A percentile compares a stretch with the other conserved stretches of the same genome.
phyloP scores from a whole-genome alignment of 2,797 vertebrate species.

The Pyrocephalus nanus region DNA sequence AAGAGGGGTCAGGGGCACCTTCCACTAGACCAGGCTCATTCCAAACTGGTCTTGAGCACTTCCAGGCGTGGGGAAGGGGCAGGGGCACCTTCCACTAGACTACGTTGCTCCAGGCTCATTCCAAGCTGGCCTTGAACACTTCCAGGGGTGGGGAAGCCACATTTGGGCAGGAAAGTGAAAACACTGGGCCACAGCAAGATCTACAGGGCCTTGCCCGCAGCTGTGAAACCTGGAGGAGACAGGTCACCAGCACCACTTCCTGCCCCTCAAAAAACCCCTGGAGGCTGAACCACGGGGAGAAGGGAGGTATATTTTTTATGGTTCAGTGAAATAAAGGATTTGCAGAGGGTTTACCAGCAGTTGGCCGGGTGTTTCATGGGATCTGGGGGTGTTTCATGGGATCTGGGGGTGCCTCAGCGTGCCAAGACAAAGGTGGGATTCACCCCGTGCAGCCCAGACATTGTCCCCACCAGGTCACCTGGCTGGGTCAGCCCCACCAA shows the following conservation, averaged over 20 bases:
- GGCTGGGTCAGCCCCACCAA: constrained; percentile 12
- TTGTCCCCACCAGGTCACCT: constrained; percentile 43
- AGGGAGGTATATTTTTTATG: not conserved
- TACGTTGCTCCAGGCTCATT: not conserved
- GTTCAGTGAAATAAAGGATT: not conserved
- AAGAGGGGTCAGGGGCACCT: no score
- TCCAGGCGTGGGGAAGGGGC: no score
- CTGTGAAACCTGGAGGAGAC: not conserved
- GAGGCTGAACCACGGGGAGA: not conserved
- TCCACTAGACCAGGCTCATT: no score
- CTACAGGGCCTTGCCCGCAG: accelerated
- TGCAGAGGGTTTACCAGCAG: not conserved
- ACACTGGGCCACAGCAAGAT: not conserved
- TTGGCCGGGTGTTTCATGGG: not conserved
- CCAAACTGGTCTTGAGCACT: no score
- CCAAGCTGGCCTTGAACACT: no score
- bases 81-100: not conserved
- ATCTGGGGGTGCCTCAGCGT: not conserved
- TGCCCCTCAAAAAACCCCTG: not conserved
- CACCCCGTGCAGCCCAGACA: not conserved
- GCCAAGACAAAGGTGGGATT: not conserved
- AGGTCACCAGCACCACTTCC: accelerated
- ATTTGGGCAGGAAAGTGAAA: not conserved
- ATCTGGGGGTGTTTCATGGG: not conserved
- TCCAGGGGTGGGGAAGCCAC: not conserved